phyloP scores from a whole-genome alignment of 2,113 vertebrate genomes.

The Ptilorrhoa leucosticta region DNA sequence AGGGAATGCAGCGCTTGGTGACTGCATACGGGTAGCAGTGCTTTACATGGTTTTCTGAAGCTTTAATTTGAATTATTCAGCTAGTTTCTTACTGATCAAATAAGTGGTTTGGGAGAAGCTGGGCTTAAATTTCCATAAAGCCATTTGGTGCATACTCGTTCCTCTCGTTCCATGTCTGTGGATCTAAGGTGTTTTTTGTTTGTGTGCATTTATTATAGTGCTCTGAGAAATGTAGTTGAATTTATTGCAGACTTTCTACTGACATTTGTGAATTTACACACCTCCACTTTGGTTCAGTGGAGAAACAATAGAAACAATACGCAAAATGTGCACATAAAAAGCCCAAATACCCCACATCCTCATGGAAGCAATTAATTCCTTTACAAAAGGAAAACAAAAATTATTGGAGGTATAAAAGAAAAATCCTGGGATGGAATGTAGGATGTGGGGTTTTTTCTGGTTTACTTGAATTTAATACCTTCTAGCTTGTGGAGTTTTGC shows the following conservation, averaged over 20 bases:
- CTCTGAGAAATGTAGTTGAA: background rate
- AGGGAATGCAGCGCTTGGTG: background rate
- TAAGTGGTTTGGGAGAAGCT: background rate
- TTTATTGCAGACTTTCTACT: slow-evolving; percentile 12
- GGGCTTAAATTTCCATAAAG: background rate
- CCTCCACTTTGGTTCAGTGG: background rate
- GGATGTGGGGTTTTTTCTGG: background rate
- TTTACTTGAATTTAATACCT: background rate
- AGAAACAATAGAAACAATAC: background rate
- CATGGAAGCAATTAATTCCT: background rate
- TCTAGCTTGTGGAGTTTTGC: background rate
- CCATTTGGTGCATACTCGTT: background rate
- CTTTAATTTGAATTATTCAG: background rate
- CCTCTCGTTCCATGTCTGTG: background rate
- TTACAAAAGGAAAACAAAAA: background rate
- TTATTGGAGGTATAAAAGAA: background rate
- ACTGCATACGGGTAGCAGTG: background rate
- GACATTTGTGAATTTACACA: background rate
- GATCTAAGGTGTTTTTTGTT: slow-evolving; percentile 20
- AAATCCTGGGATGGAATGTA: background rate
- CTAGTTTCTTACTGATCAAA: background rate
- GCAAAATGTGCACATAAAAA: slow-evolving; percentile 23
- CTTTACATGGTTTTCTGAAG: background rate
- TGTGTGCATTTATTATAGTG: slow-evolving; percentile 7
- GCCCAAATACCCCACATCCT: background rate